Conservation (phyloP, 1,140 invertebrate species). For the Solenopsis fugax region DNA sequence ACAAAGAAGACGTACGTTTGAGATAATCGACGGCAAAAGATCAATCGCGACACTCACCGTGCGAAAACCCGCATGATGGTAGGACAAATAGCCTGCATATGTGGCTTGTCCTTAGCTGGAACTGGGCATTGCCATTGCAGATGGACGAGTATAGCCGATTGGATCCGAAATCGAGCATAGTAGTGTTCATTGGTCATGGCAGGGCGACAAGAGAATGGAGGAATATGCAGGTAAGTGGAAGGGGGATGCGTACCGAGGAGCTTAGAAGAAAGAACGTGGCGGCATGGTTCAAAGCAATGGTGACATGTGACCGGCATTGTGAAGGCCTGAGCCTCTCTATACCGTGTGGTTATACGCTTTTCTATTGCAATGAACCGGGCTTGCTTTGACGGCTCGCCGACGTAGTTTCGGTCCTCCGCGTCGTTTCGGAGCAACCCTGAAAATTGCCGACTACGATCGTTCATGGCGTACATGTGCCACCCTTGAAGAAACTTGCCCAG, state of each 20-base stretch:
- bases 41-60: constrained; percentile 13
- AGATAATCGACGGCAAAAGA: constrained; percentile 16
- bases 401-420: constrained; percentile 49
- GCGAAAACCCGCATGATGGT: constrained; percentile 30
- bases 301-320: constrained; percentile 81
- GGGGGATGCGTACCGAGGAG: constrained; percentile 66
- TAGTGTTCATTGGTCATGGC: constrained; percentile 68
- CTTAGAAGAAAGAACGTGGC: constrained; percentile 73
- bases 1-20: not conserved
- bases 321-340: constrained; percentile 70
- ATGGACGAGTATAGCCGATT: constrained; percentile 69
- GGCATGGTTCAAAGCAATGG: constrained; percentile 78
- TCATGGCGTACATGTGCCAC: constrained; percentile 34
- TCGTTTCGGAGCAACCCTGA: constrained; percentile 62
- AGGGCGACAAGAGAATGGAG: constrained; percentile 34
- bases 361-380: constrained; percentile 76
- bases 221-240: constrained; percentile 39
- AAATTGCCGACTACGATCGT: constrained; percentile 67
- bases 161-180: constrained; percentile 72
- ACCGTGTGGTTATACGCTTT: constrained; percentile 75
- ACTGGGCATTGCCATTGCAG: constrained; percentile 11
- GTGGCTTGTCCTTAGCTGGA: constrained; percentile 30
- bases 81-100: constrained; percentile 44
- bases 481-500: constrained; percentile 1
- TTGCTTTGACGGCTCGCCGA: constrained; percentile 75